Base-by-base conservation (phyloP, 1,140 invertebrate genomes). In the Spodoptera litura region DNA sequence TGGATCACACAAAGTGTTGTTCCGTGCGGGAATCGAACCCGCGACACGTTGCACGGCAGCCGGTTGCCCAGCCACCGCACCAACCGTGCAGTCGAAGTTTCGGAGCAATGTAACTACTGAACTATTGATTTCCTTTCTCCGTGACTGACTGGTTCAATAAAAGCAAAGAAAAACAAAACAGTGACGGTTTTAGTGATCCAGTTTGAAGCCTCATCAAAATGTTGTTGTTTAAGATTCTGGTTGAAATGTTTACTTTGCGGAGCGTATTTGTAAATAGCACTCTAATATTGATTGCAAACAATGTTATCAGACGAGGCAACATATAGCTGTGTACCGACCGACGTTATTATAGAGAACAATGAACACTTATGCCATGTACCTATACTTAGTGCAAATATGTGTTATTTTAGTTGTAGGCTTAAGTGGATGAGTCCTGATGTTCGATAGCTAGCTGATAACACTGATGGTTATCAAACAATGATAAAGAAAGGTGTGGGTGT, bases 211-310 rank as follows among this genome's bases (percentile, higher is more conserved):
- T 68, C 64, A 52, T 20, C 27, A 38, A 8, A 31, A 44, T 49
- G 62, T 66, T 70, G 49, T 53, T 70, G 66, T 70, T 70, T 70
- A 31, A 51, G 20, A 70, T 70, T 53, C 2, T 53, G 49, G 10
- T 27, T 68, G 9, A 53, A 70, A 53, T 70, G 49, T 70, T 70
- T 68, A 52, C 25, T 68, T 52, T 53, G 49, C 66, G 51, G 52
- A 70, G 52, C 49, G 66, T 70, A 13, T 70, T 70, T 53, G 66
- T 70, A 70, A 70, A 70, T 70, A 70, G 49, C 49, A 52, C 49
- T 31, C 51, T 52, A 70, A 70, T 70, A 70, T 70, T 53, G 66
- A 70, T 70, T 70, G 66, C 66, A 52, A 70, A 70, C 66, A 70
- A 70, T 31, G 66, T 31, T 52, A 70, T 52, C 62, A 49, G 62